Evolutionary conservation across 2,888 invertebrate genomes (phyloP).

Genomic region (Drosophila paramelanica): DNA sequence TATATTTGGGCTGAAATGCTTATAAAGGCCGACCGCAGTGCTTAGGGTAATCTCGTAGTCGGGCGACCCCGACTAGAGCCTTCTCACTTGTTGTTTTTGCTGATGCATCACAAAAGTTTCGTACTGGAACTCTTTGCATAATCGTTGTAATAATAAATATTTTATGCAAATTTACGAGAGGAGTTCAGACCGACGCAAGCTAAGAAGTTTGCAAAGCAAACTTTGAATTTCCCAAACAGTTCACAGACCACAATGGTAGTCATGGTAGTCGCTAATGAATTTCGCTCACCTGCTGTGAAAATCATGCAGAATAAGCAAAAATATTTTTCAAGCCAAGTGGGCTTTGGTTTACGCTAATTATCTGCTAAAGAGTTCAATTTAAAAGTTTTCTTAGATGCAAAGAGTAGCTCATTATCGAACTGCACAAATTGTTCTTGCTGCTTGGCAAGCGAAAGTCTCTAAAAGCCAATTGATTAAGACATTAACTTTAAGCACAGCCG

Average conservation of each 20-base stretch:
- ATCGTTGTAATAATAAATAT: constrained; percentile 29
- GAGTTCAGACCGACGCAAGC: background rate
- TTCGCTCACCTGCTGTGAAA: constrained; percentile 30
- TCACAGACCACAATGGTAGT: constrained; percentile 4
- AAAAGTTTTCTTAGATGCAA: background rate
- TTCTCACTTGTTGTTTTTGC: background rate
- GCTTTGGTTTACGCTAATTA: constrained; percentile 20
- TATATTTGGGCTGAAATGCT: too few species aligned
- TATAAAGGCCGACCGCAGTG: too few species aligned
- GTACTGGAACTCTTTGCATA: constrained; percentile 14
- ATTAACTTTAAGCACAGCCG: constrained; percentile 6
- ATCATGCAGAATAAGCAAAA: constrained; percentile 50
- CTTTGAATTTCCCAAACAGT: constrained; percentile 5
- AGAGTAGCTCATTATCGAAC: background rate
- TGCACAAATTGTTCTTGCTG: background rate
- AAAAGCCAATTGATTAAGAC: background rate
- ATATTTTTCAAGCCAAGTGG: constrained; percentile 27
- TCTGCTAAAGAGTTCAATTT: constrained; percentile 10
- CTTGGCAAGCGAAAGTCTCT: background rate
- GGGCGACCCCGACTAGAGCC: too few species aligned
- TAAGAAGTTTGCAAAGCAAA: constrained; percentile 21
- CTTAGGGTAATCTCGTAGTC: too few species aligned
- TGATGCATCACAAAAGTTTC: constrained; percentile 30
- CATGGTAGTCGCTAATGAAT: constrained; percentile 19
- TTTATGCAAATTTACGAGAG: constrained; percentile 29